Evolutionary conservation across 2,113 vertebrate species (phyloP).

Genomic region (Mobula hypostoma): DNA sequence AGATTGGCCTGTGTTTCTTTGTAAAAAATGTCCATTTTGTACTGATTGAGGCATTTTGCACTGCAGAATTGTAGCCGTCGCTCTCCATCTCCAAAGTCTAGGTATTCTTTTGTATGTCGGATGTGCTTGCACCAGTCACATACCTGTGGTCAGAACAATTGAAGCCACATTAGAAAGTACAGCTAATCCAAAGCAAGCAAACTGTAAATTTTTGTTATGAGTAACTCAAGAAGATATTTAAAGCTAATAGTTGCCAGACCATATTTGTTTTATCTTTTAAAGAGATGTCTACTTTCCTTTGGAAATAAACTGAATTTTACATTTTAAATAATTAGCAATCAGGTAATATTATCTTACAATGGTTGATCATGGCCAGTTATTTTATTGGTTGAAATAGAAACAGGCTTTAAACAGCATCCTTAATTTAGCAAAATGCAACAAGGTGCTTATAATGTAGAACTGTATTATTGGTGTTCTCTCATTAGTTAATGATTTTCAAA

Average conservation of each 20-base stretch:
- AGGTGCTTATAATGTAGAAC: not conserved
- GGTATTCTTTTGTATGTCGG: conserved; percentile 98
- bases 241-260: not conserved
- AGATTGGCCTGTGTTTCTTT: conserved; percentile 98
- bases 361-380: not conserved
- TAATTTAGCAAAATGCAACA: not conserved
- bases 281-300: not conserved
- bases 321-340: not conserved
- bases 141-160: conserved; percentile 67
- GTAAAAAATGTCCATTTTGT: conserved; percentile 99
- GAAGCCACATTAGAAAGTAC: conserved; percentile 2
- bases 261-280: not conserved
- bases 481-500: not conserved
- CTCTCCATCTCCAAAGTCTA: conserved; percentile 98
- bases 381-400: not conserved
- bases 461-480: not conserved
- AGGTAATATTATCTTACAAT: not conserved
- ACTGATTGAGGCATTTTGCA: conserved; percentile 99
- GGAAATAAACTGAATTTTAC: not conserved
- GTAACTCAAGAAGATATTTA: not conserved
- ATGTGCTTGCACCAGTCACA: conserved; percentile 99
- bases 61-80: conserved; percentile 98
- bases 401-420: not conserved
- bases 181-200: conserved; percentile 3
- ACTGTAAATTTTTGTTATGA: not conserved